A percentile compares a stretch with the other conserved stretches of the same genome.
These are phyloP conservation scores for Periophthalmus modestus DNA, from an alignment of 2,113 vertebrate species.

Conservation along the genomic window DNA sequence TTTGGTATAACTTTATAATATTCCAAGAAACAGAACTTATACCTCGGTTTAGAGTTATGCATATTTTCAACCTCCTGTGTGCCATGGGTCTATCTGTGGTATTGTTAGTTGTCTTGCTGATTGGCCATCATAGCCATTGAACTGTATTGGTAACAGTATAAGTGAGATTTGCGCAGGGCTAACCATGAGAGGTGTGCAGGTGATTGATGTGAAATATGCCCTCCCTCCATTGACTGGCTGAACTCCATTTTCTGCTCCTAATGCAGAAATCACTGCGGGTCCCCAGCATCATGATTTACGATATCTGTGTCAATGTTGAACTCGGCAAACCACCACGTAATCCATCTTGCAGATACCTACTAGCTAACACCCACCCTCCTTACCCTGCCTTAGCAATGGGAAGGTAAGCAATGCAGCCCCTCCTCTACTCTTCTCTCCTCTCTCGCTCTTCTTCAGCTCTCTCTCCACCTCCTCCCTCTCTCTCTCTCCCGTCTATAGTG, in stretches of 20 bases:
- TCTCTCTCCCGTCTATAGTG: constrained; percentile 73
- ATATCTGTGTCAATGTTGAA: constrained; percentile 86
- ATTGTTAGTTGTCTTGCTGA: constrained; percentile 72
- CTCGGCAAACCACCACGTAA: constrained; percentile 81
- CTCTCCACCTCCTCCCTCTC: too few species aligned
- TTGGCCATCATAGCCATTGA: constrained; percentile 76
- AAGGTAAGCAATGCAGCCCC: constrained; percentile 59
- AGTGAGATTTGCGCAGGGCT: constrained; percentile 74
- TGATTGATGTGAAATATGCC: constrained; percentile 85
- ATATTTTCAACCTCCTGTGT: constrained; percentile 20
- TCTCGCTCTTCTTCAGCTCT: too few species aligned
- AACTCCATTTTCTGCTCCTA: constrained; percentile 85
- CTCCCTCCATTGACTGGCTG: constrained; percentile 83
- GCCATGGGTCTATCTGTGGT: constrained; percentile 50
- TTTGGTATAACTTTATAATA: not conserved
- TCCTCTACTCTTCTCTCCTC: constrained; percentile 24
- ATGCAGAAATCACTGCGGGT: constrained; percentile 84
- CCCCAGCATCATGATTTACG: constrained; percentile 85
- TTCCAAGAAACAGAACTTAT: not conserved
- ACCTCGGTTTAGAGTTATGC: not conserved
- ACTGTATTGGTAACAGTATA: constrained; percentile 73
- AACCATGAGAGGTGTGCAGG: constrained; percentile 74
- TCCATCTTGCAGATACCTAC: constrained; percentile 83
- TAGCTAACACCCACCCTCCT: constrained; percentile 67
- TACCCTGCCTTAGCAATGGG: constrained; percentile 49